Conservation (phyloP, 2,888 invertebrate genomes). For the Orthosia incerta region DNA sequence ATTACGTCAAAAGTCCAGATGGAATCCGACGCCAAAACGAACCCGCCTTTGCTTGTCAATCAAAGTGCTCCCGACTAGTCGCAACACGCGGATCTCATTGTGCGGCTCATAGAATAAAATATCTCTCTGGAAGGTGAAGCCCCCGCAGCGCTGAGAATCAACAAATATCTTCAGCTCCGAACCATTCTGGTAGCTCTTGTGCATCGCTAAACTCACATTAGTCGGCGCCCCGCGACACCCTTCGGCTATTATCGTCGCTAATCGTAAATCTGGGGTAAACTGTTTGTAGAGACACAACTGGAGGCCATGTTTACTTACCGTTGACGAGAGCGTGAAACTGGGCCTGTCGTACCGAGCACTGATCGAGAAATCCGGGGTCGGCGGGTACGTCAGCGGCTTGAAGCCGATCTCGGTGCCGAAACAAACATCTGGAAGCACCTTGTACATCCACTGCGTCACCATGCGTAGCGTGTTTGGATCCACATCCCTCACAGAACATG, state of each 20-base stretch:
- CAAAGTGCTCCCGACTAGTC: conserved; percentile 82
- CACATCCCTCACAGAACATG: conserved; percentile 82
- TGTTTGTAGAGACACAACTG: conserved; percentile 85
- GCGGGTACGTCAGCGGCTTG: conserved; percentile 77
- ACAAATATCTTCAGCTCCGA: conserved; percentile 86
- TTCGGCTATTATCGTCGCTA: conserved; percentile 84
- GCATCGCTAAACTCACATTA: conserved; percentile 81
- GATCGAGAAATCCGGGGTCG: conserved; percentile 79
- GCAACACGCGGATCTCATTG: conserved; percentile 80
- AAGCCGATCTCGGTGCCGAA: conserved; percentile 83
- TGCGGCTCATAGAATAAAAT: conserved; percentile 81
- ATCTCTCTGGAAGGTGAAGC: conserved; percentile 85
- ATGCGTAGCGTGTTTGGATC: conserved; percentile 82
- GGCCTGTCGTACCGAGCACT: conserved; percentile 82
- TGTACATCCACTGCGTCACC: conserved; percentile 85
- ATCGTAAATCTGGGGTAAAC: conserved; percentile 80
- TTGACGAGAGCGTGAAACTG: conserved; percentile 79
- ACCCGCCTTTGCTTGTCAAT: conserved; percentile 84
- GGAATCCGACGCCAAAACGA: conserved; percentile 85
- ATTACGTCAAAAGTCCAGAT: conserved; percentile 83
- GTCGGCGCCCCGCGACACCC: conserved; percentile 73
- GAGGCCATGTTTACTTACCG: conserved; percentile 80
- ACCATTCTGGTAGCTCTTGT: conserved; percentile 81
- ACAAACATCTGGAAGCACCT: conserved; percentile 77
- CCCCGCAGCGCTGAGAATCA: conserved; percentile 85